Base-by-base conservation (phyloP, 2,797 vertebrate species). In the Hyperoplus lanceolatus region DNA sequence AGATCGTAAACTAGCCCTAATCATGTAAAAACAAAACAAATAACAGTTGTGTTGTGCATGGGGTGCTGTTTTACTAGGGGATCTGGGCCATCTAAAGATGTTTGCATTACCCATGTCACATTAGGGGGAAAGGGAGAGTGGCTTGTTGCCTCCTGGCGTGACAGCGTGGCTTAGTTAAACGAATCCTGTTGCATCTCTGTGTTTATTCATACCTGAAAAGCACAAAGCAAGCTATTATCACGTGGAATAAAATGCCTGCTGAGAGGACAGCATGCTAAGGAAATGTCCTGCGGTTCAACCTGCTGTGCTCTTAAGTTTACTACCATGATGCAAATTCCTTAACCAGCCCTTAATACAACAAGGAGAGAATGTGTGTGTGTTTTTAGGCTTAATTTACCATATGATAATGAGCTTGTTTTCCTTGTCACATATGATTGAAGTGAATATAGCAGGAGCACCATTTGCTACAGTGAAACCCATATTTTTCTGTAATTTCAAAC, bases 181-280 rank as follows among this genome's bases (percentile, higher is more conserved):
- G 75, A 90, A 81, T 83, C 86, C 75, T 82, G 79, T 67, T 69
- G 66, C 86, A 57, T 83, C 79, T 80, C 74, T 66, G 72, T 87
- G 73, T 91, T 91, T 82, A 90, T 91, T 93, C 67, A 87, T 86
- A 86, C 78, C 67, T 49, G 78, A 73, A 81, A 83, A 87, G 67
- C 79, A 89, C 85, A 90, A 89, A 87, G 80, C 58, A 75, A 69
- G 6, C 55, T 57, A 90, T 94, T 94, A 90, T 41, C 89, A 92
- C 80, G 79, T 61, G 77, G 29, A 92, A 92, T 70, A 67, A 54
- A 55, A 79, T 64, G 74, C 80, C 71, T 59, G 80, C 81, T 77
- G 77, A 70, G 75, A 72, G 11, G 80, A 90, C 87, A 84, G 75
- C 84, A 84, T 85, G 85, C 73, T 68, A 57, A 79, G 83, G 85